Evolutionary conservation across 2,888 invertebrate genomes (phyloP).

Genomic region (Yponomeuta malinellus): DNA sequence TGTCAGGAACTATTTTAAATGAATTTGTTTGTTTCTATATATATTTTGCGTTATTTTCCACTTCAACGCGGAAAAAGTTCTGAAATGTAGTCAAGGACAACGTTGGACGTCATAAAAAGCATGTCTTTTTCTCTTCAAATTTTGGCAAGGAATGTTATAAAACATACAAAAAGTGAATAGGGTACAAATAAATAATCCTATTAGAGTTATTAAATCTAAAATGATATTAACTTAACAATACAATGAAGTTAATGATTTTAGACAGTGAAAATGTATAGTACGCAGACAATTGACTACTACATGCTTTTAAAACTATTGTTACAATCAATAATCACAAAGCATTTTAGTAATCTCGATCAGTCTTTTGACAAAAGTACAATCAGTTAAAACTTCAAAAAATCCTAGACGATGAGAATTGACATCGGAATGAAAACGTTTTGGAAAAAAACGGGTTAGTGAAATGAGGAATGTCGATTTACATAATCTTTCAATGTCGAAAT

Average conservation of each 20-base stretch:
- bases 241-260: slow-evolving; percentile 59
- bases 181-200: neutral
- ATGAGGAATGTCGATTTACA: slow-evolving; percentile 55
- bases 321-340: slow-evolving; percentile 62
- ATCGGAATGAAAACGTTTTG: neutral
- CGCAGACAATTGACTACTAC: neutral
- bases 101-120: too few relatives aligned
- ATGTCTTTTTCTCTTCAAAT: neutral
- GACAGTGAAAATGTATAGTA: slow-evolving; percentile 23
- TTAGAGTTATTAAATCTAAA: slow-evolving; percentile 34
- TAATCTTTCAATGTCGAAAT: slow-evolving; percentile 38
- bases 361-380: neutral
- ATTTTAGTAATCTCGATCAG: neutral
- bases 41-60: too few relatives aligned
- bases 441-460: slow-evolving; percentile 8
- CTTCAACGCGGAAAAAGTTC: too few relatives aligned
- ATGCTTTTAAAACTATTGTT: slow-evolving; percentile 61
- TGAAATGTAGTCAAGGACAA: too few relatives aligned
- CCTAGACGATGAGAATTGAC: neutral
- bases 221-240: slow-evolving; percentile 51
- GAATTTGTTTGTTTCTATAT: too few relatives aligned
- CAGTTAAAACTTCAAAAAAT: neutral
- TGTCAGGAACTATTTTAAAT: slow-evolving; percentile 22
- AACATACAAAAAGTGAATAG: neutral
- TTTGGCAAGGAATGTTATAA: neutral